Percentiles rank a stretch among this genome's conserved stretches.
phyloP scores from a whole-genome alignment of 2,888 invertebrate genomes.

The Venusia cambrica region DNA sequence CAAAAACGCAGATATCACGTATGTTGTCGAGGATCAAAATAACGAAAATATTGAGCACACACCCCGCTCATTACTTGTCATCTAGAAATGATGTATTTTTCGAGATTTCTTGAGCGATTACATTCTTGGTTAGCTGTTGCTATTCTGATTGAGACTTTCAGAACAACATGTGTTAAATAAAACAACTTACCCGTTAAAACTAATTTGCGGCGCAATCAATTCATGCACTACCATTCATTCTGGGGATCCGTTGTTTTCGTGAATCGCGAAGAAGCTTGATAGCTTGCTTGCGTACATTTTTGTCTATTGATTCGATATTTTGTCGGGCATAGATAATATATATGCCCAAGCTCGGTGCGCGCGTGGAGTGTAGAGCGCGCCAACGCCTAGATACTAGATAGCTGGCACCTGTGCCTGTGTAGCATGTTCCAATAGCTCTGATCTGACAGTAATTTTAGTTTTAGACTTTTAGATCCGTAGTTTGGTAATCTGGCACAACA shows the following conservation, averaged over 20 bases:
- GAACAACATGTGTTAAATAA: conserved; percentile 19
- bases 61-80: conserved; percentile 40
- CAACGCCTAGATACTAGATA: too few species aligned
- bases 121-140: conserved; percentile 1
- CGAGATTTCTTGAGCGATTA: neutral
- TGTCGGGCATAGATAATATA: conserved; percentile 9
- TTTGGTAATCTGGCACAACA: too few species aligned
- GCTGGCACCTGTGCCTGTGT: too few species aligned
- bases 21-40: too few species aligned
- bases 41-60: conserved; percentile 46
- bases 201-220: conserved; percentile 83
- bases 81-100: conserved; percentile 16
- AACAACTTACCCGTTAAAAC: conserved; percentile 70
- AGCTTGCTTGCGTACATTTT: conserved; percentile 63
- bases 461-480: too few species aligned
- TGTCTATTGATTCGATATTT: conserved; percentile 45
- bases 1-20: too few species aligned
- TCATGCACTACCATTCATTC: conserved; percentile 82
- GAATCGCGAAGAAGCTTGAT: conserved; percentile 80
- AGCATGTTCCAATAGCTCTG: too few species aligned
- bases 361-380: too few species aligned
- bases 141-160: conserved; percentile 1
- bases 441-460: too few species aligned
- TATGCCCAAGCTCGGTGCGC: too few species aligned
- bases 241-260: conserved; percentile 80